These are phyloP conservation scores for Catajapyx aquilonaris DNA, from an alignment of 1,140 invertebrate genomes.

Conservation along the genomic window DNA sequence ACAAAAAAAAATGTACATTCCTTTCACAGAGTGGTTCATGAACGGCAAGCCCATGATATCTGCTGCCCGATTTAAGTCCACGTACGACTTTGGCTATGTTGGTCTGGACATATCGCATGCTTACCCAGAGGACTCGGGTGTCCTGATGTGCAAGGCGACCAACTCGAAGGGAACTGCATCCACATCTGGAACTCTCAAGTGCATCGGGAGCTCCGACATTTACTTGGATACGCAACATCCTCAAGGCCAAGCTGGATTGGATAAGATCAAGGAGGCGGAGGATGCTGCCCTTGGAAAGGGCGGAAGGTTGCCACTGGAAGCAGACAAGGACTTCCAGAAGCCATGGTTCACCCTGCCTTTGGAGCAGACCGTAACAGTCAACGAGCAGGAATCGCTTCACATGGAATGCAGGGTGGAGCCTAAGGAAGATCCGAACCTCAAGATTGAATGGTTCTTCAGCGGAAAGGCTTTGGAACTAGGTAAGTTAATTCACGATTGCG, in stretches of 20 bases:
- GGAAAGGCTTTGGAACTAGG: conserved; percentile 66
- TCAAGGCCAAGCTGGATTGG: conserved; percentile 56
- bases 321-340: conserved; percentile 58
- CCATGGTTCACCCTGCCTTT: conserved; percentile 72
- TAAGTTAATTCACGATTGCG: conserved; percentile 9
- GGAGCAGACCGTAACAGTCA: conserved; percentile 56
- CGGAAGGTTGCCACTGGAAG: conserved; percentile 34
- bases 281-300: conserved; percentile 46
- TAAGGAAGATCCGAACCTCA: conserved; percentile 88
- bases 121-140: conserved; percentile 71
- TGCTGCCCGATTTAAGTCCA: conserved; percentile 59
- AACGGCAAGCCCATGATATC: conserved; percentile 61
- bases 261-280: conserved; percentile 66
- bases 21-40: conserved; percentile 72
- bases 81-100: conserved; percentile 75
- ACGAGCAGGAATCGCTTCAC: conserved; percentile 74
- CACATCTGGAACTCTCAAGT: conserved; percentile 66
- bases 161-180: conserved; percentile 75
- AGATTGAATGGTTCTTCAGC: conserved; percentile 85
- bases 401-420: conserved; percentile 87
- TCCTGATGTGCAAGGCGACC: conserved; percentile 78
- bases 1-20: conserved; percentile 3
- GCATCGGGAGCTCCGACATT: conserved; percentile 39
- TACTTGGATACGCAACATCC: conserved; percentile 76
- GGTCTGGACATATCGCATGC: conserved; percentile 58